Base-by-base conservation (phyloP, 2,797 vertebrate genomes). In the Semaprochilodus insignis region DNA sequence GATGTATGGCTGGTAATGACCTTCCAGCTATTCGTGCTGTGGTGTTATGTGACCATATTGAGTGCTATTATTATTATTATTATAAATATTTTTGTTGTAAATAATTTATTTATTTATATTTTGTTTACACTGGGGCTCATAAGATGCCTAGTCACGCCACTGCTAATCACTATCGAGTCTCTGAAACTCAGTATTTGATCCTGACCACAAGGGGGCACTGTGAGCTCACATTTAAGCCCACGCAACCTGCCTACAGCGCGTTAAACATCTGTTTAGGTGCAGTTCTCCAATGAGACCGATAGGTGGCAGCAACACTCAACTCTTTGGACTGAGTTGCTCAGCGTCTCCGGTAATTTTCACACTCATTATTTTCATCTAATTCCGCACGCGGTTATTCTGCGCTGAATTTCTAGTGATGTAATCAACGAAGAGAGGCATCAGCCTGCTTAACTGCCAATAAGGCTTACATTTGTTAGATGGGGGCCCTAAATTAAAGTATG, bases 301-400 rank as follows among this genome's bases (percentile, higher is more conserved):
- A 83, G 81, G 76, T 74, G 81, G 40, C 70, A 79, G 81, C 76
- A 83, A 83, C 40, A 34, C 19, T 60, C 75, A 74, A 73, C 34
- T 55, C 36, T 71, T 52, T 36, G 4, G 14, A 2, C 31, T 36
- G 0, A 19, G 8, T 48, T 13, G 44, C 52, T 59, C 2, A 19
- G 63, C 4, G 23, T 31, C 52, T 17, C 40, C 25, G 14, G 23
- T 54, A 10, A n/a, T 77, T 77, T 63, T 63, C 16, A 21, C 17
- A n/a, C 27, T 57, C 48, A 21, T 57, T 57, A 74, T 74, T 74
- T 74, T 36, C 27, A 15, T 21, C 19, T 57, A 73, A 55, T 73
- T 73, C 27, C 25, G 21, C 52, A n/a, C 31, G 72, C 52, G n/a
- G 52, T 57, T 73, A 4, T 25, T 31, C 6, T 70, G 21, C 27